Base-by-base conservation (phyloP, 2,797 vertebrate species). In the Thripadectes ignobilis region DNA sequence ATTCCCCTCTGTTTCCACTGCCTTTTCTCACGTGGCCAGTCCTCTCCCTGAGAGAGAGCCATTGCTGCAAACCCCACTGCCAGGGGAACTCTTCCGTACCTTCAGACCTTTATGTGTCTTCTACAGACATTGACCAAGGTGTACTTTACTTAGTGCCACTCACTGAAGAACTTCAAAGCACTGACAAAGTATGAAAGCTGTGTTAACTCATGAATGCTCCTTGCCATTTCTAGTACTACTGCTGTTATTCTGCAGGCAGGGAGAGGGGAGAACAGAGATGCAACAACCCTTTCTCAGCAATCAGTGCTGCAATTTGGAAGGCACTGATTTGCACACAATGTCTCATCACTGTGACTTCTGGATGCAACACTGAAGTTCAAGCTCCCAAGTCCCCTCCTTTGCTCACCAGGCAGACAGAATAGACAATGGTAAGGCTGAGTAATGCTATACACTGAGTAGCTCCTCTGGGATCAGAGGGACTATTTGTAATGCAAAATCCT, bases 401-500 rank as follows among this genome's bases (percentile, higher is more conserved):
- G 23, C 27, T 52, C 63, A 61, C 27, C 41, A 88, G 54, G 32
- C 36, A 85, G 58, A 80, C 46, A 89, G 54, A 94, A 88, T 24
- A 75, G 7, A 27, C 14, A 7, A 20, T 23, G 49, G 16, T 17
- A 54, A 61, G 34, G 30, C 21, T 68, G 41, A 83, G 21, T 39
- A 80, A 67, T 58, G 74, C 43, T 43, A 11, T 6, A 69, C 13
- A 62, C 46, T 20, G 27, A 43, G 45, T 41, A 92, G 22, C 43
- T 76, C 65, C 62, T 85, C 75, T 83, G 57, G 85, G 73, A 58
- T 78, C 46, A 78, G 61, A 81, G 32, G 39, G 23, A 10, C 19
- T 85, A 36, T 65, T 78, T 89, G 54, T 57, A 68, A 83, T 51
- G 12, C 30, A 88, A 92, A 87, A 83, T 54, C 39, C 41, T 79